Base-by-base conservation (phyloP, 23 tunicate genomes). In the Halocynthia roretzi region DNA sequence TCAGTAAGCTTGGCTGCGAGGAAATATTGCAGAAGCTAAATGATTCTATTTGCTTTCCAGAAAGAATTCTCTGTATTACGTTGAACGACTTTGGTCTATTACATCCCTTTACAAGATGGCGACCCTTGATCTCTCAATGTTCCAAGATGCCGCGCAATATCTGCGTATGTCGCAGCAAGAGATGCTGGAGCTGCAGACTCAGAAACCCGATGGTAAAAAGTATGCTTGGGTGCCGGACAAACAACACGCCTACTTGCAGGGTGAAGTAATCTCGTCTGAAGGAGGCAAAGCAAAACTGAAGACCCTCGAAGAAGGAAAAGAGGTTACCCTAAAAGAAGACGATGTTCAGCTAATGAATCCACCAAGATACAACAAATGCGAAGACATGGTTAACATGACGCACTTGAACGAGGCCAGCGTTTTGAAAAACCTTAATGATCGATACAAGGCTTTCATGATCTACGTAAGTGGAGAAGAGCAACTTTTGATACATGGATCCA, bases 341-440 rank as follows among this genome's bases (percentile, higher is more conserved):
- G 93, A 87, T 67, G 54, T 87, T 19, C 92, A 86, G 54, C 75
- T 82, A 55, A 86, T 86, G 92, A 86, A 86, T 57, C 96, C 96
- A 14, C 85, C 96, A 20, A 75, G 90, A 61, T 91, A 91, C 77
- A 87, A 91, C 55, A 85, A 85, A 69, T 85, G 90, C 65, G 97
- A 91, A 57, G 97, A 91, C 76, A 91, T 91, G 97, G 97, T 84
- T 19, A 77, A 77, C 84, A 91, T 91, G 97, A 91, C 97, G 70
- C 87, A 86, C 81, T 76, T 91, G 60, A 85, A 85, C 87, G 97
- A 91, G 76, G 96, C 96, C 21, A 83, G 88, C 58, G 96, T 89
- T 50, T 74, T 89, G 22, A 89, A 89, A 79, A 89, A 89, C 53
- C 81, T 89, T 51, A 66, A 87, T 50, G 61, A 74, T 40, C 82